A percentile compares a stretch with the other conserved stretches of the same genome.
Conservation (phyloP, 2,797 vertebrate genomes). For the Macroramphosus scolopax region DNA sequence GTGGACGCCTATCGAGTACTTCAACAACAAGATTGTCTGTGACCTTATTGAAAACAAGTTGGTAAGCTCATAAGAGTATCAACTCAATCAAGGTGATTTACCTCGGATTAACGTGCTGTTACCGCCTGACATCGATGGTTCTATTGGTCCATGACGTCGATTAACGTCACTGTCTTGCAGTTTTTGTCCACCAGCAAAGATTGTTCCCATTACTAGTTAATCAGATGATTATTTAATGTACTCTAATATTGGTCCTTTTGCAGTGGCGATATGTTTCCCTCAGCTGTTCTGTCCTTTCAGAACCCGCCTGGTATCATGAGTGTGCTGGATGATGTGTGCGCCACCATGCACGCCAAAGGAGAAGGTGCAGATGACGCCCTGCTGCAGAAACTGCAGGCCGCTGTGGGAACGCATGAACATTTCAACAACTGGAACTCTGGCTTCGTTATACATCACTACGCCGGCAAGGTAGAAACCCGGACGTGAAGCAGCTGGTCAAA, state of each 20-base stretch:
- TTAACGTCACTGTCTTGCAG: no score
- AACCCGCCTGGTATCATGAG: slow-evolving; percentile 95
- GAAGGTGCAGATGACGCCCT: slow-evolving; percentile 91
- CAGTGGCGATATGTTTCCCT: no score
- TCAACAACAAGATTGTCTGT: slow-evolving; percentile 98
- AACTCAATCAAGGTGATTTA: background rate
- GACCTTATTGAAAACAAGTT: slow-evolving; percentile 98
- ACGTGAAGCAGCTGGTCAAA: no score
- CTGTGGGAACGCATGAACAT: slow-evolving; percentile 91
- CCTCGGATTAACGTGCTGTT: no score
- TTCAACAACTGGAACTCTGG: slow-evolving; percentile 95
- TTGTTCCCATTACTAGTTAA: no score
- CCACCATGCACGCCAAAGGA: slow-evolving; percentile 93
- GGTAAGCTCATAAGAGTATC: slow-evolving; percentile 72
- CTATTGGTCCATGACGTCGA: no score
- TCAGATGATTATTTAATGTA: no score
- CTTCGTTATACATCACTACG: slow-evolving; percentile 94
- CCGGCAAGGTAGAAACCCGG: slow-evolving; percentile 96
- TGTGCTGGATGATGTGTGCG: slow-evolving; percentile 93
- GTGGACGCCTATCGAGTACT: slow-evolving; percentile 95
- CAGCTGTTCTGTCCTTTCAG: slow-evolving; percentile 63
- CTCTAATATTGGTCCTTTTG: no score
- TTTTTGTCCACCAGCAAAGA: no score
- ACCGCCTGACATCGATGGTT: background rate
- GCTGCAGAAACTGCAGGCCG: slow-evolving; percentile 92